phyloP scores from a whole-genome alignment of 2,888 invertebrate genomes.

The Leucoma salicis region DNA sequence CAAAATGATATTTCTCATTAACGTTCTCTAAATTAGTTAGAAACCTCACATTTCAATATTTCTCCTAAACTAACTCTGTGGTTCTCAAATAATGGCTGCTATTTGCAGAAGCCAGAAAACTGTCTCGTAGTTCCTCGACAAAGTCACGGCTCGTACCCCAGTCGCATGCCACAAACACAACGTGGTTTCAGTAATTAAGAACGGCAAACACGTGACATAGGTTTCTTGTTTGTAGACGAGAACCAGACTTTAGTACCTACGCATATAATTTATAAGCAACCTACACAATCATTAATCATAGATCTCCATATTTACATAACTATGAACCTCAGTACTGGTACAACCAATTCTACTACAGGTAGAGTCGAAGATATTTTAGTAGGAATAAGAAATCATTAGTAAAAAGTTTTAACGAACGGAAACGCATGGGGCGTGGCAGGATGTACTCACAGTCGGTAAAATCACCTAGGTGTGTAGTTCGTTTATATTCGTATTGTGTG shows the following conservation, averaged over 20 bases:
- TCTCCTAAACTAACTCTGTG: constrained; percentile 37
- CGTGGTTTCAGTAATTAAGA: constrained; percentile 29
- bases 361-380: constrained; percentile 7
- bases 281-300: background rate
- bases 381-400: constrained; percentile 38
- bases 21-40: constrained; percentile 31
- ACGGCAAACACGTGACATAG: constrained; percentile 18
- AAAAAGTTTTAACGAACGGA: constrained; percentile 48
- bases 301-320: background rate
- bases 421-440: constrained; percentile 56
- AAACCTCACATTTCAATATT: constrained; percentile 41
- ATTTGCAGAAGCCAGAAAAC: constrained; percentile 68
- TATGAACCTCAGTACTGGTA: constrained; percentile 8
- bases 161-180: constrained; percentile 19
- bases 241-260: background rate
- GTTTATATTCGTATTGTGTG: constrained; percentile 61
- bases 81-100: constrained; percentile 54
- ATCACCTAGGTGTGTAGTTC: constrained; percentile 62
- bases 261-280: background rate
- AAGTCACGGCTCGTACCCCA: constrained; percentile 41
- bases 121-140: constrained; percentile 38
- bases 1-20: constrained; percentile 17
- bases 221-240: background rate
- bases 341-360: constrained; percentile 5
- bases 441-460: constrained; percentile 64